Conservation (phyloP, 37 sponge, comb jelly and placozoan species). For the Hexactinellida sp. region DNA sequence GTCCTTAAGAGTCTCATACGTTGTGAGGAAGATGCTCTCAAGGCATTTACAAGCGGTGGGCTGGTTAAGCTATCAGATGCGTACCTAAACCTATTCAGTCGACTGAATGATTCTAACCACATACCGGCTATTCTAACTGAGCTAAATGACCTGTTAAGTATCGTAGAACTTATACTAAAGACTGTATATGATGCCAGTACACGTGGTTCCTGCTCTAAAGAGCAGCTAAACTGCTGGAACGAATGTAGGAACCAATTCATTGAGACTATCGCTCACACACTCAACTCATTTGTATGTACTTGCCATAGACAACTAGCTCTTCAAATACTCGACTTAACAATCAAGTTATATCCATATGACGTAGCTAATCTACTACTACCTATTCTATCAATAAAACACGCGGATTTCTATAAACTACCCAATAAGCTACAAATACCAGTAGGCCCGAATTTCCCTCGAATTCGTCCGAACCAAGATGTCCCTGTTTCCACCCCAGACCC, state of each 20-base stretch:
- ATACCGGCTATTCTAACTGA: neutral
- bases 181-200: neutral
- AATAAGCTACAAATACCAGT: neutral
- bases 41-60: neutral
- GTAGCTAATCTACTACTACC: neutral
- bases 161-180: neutral
- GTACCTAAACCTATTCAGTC: neutral
- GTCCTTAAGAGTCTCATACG: neutral
- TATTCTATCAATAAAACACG: neutral
- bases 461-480: neutral
- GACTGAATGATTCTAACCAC: neutral
- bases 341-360: neutral
- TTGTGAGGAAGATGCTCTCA: neutral
- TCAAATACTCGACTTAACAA: neutral
- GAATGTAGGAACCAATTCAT: neutral
- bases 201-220: neutral
- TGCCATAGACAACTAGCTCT: neutral
- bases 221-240: neutral
- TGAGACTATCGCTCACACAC: neutral
- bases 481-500: neutral
- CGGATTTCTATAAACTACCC: neutral
- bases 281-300: neutral
- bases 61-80: slow-evolving; percentile 6
- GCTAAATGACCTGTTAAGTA: neutral
- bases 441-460: neutral